Conservation (phyloP, 2,113 vertebrate species). For the Narcine bancroftii region DNA sequence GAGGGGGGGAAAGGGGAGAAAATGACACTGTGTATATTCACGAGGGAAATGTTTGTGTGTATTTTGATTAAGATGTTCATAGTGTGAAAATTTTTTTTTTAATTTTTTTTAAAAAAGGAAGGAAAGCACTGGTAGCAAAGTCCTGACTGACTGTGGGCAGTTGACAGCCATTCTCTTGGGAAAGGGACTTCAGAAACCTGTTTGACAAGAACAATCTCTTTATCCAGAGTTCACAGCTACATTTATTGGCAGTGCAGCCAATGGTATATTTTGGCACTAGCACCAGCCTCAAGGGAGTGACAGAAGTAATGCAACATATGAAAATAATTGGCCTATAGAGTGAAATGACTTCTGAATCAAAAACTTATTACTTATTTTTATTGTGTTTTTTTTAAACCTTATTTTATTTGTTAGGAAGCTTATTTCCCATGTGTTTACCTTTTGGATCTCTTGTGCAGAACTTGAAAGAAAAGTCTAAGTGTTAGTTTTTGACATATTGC, state of each 20-base stretch:
- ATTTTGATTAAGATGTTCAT: too few species aligned
- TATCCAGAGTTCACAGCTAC: neutral
- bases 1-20: too few species aligned
- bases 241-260: neutral
- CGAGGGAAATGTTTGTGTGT: too few species aligned
- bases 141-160: neutral
- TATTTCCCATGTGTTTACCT: neutral
- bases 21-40: too few species aligned
- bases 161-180: neutral
- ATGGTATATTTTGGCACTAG: neutral
- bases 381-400: neutral
- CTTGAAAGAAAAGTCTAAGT: neutral
- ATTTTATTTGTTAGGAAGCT: neutral
- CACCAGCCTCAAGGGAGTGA: neutral
- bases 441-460: neutral
- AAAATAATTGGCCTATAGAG: neutral
- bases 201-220: neutral
- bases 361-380: neutral
- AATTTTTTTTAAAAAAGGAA: too few species aligned
- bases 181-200: neutral
- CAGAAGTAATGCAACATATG: neutral
- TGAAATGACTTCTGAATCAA: neutral
- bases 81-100: too few species aligned
- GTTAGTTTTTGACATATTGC: neutral
- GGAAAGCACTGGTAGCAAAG: neutral